Conservation (phyloP, 2,113 vertebrate species). For the Muscicapa adusta region DNA sequence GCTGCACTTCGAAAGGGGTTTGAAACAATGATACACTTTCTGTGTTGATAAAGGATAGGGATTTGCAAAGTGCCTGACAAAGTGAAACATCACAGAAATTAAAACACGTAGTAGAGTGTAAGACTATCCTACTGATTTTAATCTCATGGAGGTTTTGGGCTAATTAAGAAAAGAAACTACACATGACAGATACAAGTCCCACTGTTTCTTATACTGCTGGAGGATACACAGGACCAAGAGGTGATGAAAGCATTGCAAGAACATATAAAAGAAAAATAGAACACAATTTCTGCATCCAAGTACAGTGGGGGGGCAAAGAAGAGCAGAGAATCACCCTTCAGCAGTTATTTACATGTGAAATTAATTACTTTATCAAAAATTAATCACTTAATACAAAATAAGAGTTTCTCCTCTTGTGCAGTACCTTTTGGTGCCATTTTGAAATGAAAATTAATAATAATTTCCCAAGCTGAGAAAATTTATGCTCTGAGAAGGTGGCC, state of each 20-base stretch:
- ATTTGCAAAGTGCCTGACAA: constrained; percentile 24
- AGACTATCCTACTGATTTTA: neutral
- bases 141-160: neutral
- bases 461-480: neutral
- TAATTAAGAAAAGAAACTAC: constrained; percentile 7
- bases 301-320: neutral
- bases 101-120: neutral
- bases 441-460: neutral
- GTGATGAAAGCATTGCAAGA: neutral
- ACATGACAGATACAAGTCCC: neutral
- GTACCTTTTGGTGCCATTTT: neutral
- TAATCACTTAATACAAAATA: neutral
- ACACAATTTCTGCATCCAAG: neutral
- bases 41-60: neutral
- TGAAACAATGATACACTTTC: neutral
- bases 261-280: neutral
- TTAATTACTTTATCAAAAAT: too few relatives aligned
- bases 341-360: neutral
- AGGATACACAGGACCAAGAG: neutral
- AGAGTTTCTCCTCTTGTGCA: neutral
- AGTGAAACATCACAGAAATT: neutral
- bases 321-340: neutral
- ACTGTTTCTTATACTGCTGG: neutral
- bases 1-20: neutral
- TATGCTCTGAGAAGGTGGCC: neutral